A percentile compares a stretch with the other conserved stretches of the same genome.
Evolutionary conservation across 2,113 vertebrate species (phyloP).

Genomic region (Nannospalax galili): DNA sequence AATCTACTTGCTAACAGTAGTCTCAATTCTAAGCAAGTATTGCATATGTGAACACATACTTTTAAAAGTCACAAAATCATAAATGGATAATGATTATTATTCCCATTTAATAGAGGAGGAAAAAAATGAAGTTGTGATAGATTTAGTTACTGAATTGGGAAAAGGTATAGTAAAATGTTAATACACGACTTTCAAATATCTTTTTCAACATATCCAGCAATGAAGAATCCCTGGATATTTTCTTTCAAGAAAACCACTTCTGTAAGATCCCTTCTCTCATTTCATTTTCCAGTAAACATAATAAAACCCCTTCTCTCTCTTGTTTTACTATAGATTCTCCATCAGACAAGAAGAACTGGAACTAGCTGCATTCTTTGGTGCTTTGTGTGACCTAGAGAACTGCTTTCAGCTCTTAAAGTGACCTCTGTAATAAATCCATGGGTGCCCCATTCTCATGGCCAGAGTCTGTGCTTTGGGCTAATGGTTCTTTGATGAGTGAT

Average conservation of each 20-base stretch:
- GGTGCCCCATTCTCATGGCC: neutral
- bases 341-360: neutral
- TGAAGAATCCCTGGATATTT: neutral
- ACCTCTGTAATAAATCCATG: neutral
- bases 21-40: neutral
- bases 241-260: neutral
- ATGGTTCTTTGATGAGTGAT: neutral
- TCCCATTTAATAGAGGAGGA: neutral
- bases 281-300: neutral
- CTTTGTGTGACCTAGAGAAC: neutral
- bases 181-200: neutral
- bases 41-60: neutral
- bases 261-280: neutral
- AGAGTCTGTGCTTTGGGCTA: neutral
- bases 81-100: neutral
- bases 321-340: neutral
- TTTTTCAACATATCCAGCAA: neutral
- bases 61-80: constrained; percentile 41
- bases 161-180: neutral
- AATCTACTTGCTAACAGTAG: neutral
- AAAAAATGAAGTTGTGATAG: constrained; percentile 5
- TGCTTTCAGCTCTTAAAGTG: neutral
- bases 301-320: neutral
- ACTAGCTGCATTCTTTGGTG: neutral
- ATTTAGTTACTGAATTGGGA: neutral